phyloP scores from a whole-genome alignment of 2,113 vertebrate species.

The Eclectus roratus region DNA sequence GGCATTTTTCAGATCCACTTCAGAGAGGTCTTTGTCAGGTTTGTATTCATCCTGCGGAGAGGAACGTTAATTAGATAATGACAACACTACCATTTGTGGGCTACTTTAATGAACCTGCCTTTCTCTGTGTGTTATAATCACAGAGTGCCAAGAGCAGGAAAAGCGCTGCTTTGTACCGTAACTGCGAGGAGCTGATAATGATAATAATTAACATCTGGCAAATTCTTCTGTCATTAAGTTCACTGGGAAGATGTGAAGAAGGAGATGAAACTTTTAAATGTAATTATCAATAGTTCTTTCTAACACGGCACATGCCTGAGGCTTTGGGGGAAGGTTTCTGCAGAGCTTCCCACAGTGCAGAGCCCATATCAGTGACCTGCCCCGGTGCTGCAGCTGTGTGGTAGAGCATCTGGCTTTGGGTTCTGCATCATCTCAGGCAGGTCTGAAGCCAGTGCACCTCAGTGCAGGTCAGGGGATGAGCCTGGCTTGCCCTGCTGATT shows the following conservation, averaged over 20 bases:
- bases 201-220: conserved; percentile 67
- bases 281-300: conserved; percentile 50
- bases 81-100: neutral
- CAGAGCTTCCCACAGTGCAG: neutral
- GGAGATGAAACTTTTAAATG: conserved; percentile 32
- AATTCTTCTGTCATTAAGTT: conserved; percentile 39
- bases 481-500: neutral
- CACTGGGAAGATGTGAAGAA: conserved; percentile 35
- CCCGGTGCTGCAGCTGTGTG: neutral
- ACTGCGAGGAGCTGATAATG: conserved; percentile 44
- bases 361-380: neutral
- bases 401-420: neutral
- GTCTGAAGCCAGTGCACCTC: neutral
- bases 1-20: conserved; percentile 95
- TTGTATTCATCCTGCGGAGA: conserved; percentile 90
- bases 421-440: fast-evolving
- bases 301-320: neutral
- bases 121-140: conserved; percentile 22
- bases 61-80: conserved; percentile 53
- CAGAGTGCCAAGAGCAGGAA: neutral
- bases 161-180: conserved; percentile 31
- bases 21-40: conserved; percentile 91
- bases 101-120: conserved; percentile 37
- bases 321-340: neutral
- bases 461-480: neutral